Evolutionary conservation across 1,140 invertebrate genomes (phyloP).

Genomic region (Nephila pilipes): DNA sequence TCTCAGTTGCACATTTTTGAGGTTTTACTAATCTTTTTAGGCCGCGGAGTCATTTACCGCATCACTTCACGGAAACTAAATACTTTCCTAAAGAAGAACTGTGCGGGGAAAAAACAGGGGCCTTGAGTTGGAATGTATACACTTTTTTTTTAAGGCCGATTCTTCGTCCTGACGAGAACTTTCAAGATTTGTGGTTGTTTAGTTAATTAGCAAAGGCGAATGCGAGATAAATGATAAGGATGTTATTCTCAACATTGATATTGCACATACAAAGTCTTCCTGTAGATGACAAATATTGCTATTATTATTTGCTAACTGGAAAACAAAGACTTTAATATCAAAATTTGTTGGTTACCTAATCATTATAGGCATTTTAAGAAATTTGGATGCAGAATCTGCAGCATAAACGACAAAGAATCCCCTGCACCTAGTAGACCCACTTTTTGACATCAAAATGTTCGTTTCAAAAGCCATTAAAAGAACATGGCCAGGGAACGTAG

Average conservation of each 20-base stretch:
- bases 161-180: not conserved
- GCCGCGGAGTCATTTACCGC: not conserved
- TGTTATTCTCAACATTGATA: not conserved
- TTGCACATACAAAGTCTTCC: too few species aligned
- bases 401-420: too few species aligned
- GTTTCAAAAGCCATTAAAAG: too few species aligned
- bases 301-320: too few species aligned
- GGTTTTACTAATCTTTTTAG: not conserved
- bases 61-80: not conserved
- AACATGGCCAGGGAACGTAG: too few species aligned
- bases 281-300: too few species aligned
- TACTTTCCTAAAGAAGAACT: not conserved
- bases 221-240: not conserved
- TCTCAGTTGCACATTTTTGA: not conserved
- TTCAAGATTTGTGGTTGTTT: not conserved
- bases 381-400: too few species aligned
- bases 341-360: too few species aligned
- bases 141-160: not conserved
- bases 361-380: too few species aligned
- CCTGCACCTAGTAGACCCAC: too few species aligned
- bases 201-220: not conserved
- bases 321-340: too few species aligned
- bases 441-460: too few species aligned
- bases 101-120: not conserved
- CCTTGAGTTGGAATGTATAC: not conserved